Conservation (phyloP, 2,113 vertebrate species). For the Strigops habroptila region DNA sequence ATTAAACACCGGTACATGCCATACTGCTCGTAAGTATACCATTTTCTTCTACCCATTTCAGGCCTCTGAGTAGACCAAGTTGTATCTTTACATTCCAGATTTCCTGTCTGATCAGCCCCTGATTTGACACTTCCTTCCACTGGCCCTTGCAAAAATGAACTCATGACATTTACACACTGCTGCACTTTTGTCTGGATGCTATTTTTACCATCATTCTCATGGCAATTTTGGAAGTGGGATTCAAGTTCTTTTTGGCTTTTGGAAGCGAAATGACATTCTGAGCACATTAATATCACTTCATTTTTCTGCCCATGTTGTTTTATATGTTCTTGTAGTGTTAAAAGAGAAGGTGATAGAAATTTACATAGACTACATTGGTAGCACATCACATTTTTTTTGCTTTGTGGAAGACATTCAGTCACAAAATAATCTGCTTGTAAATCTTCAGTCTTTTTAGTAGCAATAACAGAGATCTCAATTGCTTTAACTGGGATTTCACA, state of each 20-base stretch:
- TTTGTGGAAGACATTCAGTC: conserved; percentile 47
- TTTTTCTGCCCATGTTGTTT: conserved; percentile 89
- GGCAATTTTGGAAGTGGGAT: conserved; percentile 83
- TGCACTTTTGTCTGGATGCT: conserved; percentile 17
- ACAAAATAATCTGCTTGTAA: conserved; percentile 38
- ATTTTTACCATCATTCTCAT: conserved; percentile 58
- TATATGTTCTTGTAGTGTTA: conserved; percentile 86
- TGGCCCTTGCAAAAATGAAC: conserved; percentile 7
- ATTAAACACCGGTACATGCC: conserved; percentile 95
- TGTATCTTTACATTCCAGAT: conserved; percentile 25
- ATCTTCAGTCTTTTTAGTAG: conserved; percentile 50
- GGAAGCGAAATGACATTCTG: conserved; percentile 87
- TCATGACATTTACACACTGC: background rate
- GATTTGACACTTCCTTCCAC: conserved; percentile 38
- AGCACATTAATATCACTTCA: conserved; percentile 92
- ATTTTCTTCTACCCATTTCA: conserved; percentile 78
- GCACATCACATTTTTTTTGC: conserved; percentile 78
- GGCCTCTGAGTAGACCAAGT: background rate
- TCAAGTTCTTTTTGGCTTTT: conserved; percentile 88
- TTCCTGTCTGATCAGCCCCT: conserved; percentile 5
- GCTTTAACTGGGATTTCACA: conserved; percentile 74
- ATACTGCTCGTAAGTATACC: conserved; percentile 91
- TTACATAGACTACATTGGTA: conserved; percentile 95
- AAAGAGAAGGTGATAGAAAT: conserved; percentile 83
- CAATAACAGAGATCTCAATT: conserved; percentile 60